Evolutionary conservation across 2,888 invertebrate species (phyloP), one percentile per base, ranked within the genome.

Genomic region (Pelosia muscerda): DNA sequence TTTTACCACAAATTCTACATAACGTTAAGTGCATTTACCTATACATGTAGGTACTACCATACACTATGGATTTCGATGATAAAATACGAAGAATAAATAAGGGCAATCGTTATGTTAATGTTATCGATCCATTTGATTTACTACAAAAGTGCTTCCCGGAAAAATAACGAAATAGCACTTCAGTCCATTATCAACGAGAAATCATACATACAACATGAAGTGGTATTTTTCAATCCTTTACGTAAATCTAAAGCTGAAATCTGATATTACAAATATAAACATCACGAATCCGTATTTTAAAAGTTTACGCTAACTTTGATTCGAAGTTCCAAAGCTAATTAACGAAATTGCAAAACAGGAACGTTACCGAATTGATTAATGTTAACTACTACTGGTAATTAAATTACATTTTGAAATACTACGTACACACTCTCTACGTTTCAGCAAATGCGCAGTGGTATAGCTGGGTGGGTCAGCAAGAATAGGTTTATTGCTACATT

Each of bases 291-390:
- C 49, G n/a, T 49, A n/a, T n/a, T 49, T 49, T 49, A 19, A 13
- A 42, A 66, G 22, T 54, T 38, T 31, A 49, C 10, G 31, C 61
- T 58, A 63, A 71, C 65, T 66, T 68, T 65, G 22, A 71, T 72
- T 66, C 57, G 69, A 62, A 26, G 38, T 68, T 73, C 63, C 56
- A 65, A 53, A 65, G 66, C 58, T 70, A 77, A 73, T 78, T 78
- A 73, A 75, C 65, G 23, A 71, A 79, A 79, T 77, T 77, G 67
- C 70, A 77, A 53, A 13, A 25, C 28, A 56, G 59, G 64, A 68
- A 65, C 69, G 61, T 71, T 77, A 65, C 58, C 56, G 64, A 65
- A 67, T 64, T 61, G 68, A 54, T 64, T 65, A 26, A 69, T 73
- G 67, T 75, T 69, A 72, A 79, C 71, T 65, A 76, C 62, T 64